phyloP scores from a whole-genome alignment of 2,113 vertebrate genomes.

The Entosphenus tridentatus region DNA sequence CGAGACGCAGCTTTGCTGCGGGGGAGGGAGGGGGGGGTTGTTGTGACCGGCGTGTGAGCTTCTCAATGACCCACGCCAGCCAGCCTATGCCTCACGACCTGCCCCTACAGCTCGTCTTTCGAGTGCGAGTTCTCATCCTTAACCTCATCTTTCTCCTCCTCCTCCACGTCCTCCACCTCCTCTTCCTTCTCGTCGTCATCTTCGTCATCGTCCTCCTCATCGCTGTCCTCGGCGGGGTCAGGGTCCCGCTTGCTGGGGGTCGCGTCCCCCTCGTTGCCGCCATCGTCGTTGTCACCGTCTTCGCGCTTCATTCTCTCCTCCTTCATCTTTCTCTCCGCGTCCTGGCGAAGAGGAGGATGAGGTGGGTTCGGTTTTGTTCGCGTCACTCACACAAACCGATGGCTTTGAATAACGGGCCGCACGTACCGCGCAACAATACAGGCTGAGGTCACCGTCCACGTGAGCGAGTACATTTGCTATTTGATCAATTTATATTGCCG shows the following conservation, averaged over 20 bases:
- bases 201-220: conserved; percentile 9
- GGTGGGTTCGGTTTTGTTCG: not conserved
- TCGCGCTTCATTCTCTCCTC: conserved; percentile 26
- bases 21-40: too few relatives aligned
- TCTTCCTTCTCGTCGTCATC: conserved; percentile 9
- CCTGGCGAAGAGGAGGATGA: conserved; percentile 12
- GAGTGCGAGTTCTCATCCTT: too few relatives aligned
- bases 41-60: too few relatives aligned
- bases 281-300: conserved; percentile 28
- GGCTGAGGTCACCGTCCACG: not conserved
- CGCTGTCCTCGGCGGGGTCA: conserved; percentile 9
- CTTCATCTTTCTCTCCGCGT: conserved; percentile 29
- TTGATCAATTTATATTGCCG: conserved; percentile 9
- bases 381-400: not conserved
- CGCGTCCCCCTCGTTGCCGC: conserved; percentile 13
- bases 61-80: too few relatives aligned
- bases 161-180: too few relatives aligned
- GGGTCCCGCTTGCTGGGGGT: not conserved
- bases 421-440: not conserved
- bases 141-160: too few relatives aligned
- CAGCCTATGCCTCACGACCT: too few relatives aligned
- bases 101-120: too few relatives aligned
- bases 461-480: not conserved
- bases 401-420: not conserved
- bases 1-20: too few relatives aligned